Conservation (phyloP, 1,140 invertebrate genomes). For the Thaumatotibia leucotreta region DNA sequence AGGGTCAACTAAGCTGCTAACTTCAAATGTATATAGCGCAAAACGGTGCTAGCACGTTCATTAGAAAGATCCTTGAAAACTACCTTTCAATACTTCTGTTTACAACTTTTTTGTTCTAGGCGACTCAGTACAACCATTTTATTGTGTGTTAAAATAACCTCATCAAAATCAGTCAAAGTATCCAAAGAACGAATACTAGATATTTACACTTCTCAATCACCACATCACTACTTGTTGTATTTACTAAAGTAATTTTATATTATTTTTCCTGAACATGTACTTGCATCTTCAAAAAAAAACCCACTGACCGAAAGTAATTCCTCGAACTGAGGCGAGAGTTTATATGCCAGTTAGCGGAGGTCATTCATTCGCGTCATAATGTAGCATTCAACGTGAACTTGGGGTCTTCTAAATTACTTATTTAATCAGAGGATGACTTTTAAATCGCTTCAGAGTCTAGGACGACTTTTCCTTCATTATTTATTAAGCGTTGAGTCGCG, state of each 20-base stretch:
- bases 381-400: not conserved
- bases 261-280: not conserved
- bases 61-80: no score
- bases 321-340: constrained; percentile 43
- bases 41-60: no score
- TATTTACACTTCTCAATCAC: no score
- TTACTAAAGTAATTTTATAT: not conserved
- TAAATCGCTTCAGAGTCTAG: not conserved
- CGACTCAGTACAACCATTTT: no score
- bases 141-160: no score
- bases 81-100: no score
- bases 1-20: no score
- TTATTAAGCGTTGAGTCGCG: not conserved
- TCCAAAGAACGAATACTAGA: no score
- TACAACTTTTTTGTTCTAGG: no score
- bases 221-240: no score
- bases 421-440: not conserved
- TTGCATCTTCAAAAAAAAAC: not conserved
- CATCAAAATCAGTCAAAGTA: no score
- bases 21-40: no score
- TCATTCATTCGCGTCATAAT: constrained; percentile 23
- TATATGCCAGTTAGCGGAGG: constrained; percentile 32
- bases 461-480: not conserved
- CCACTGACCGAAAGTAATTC: constrained; percentile 50
- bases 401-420: not conserved